Conservation (phyloP, 2,888 invertebrate species). For the Chrysolina oricalcia region DNA sequence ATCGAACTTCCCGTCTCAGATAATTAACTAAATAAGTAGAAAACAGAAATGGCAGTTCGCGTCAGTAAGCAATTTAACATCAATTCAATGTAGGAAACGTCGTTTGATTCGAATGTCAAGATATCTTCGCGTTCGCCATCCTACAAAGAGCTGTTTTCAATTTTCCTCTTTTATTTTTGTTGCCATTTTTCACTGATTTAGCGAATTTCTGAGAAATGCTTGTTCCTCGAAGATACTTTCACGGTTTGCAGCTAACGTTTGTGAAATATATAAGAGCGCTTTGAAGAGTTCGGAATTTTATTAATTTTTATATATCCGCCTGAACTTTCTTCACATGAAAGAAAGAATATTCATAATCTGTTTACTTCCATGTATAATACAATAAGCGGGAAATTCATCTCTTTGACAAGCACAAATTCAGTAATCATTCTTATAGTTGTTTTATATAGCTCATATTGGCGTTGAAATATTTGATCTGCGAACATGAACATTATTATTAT, state of each 20-base stretch:
- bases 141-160: constrained; percentile 14
- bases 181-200: constrained; percentile 6
- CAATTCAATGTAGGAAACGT: constrained; percentile 9
- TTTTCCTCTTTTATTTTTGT: constrained; percentile 3
- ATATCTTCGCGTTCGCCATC: not conserved
- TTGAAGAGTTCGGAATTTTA: constrained; percentile 17
- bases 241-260: constrained; percentile 16
- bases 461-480: no score
- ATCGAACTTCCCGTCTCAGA: constrained; percentile 15
- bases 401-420: not conserved
- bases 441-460: not conserved
- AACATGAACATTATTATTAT: not conserved
- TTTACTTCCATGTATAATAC: constrained; percentile 1
- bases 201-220: constrained; percentile 22
- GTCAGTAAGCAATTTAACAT: constrained; percentile 9
- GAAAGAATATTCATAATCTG: constrained; percentile 3
- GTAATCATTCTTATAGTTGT: not conserved
- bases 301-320: constrained; percentile 19
- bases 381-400: not conserved
- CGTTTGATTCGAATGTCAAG: constrained; percentile 15
- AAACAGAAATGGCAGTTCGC: constrained; percentile 19
- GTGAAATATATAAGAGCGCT: constrained; percentile 17
- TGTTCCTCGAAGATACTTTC: constrained; percentile 18
- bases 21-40: constrained; percentile 31
- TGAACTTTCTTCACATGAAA: constrained; percentile 11